Base-by-base conservation (phyloP, 2,113 vertebrate genomes). In the Prolemur simus region DNA sequence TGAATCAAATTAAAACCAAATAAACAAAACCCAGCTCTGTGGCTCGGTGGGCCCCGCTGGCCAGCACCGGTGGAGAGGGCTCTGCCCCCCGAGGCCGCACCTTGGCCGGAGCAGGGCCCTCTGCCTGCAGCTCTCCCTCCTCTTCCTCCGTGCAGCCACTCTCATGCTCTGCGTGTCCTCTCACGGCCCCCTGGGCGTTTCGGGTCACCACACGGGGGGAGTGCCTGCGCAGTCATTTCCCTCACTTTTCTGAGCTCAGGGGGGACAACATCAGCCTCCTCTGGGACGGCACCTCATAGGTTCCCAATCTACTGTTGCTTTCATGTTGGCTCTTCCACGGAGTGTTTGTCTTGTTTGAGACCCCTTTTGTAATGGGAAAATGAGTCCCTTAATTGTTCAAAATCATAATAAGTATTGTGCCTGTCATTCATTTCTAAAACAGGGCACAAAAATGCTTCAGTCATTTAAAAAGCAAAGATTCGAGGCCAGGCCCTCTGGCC, bases 1-100 rank as follows among this genome's bases (percentile, higher is more conserved):
- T 0, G 47, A 91, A 27, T 58, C 64, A 52, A 82, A 73, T 91
- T 21, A 76, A 85, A 93, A 95, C 85, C 86, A 94, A 93, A 86
- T 52, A 87, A 92, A 90, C 90, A 94, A 64, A 87, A 86, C 11
- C 6, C 34, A n/a, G 20, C 37, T 39, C 64, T 27, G 54, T 63
- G 89, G 37, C 9, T 21, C 10, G 7, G 5, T 17, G 56, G 37
- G 66, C 47, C 56, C 39, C 25, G 4, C 25, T 45, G 80, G 64
- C 49, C 58, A 29, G 42, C 69, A 91, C 78, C 80, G 86, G 74
- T n/a, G n/a, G n/a, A n/a, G n/a, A n/a, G n/a, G n/a, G n/a, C 94
- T 96, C 91, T 88, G 91, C 13, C 32, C 25, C 25, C 64, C 76
- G 49, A 5, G 7, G 27, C 58, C 13, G 52, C 20, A n/a, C n/a